phyloP scores from a whole-genome alignment of 2,797 vertebrate genomes.

The Macropodus opercularis region DNA sequence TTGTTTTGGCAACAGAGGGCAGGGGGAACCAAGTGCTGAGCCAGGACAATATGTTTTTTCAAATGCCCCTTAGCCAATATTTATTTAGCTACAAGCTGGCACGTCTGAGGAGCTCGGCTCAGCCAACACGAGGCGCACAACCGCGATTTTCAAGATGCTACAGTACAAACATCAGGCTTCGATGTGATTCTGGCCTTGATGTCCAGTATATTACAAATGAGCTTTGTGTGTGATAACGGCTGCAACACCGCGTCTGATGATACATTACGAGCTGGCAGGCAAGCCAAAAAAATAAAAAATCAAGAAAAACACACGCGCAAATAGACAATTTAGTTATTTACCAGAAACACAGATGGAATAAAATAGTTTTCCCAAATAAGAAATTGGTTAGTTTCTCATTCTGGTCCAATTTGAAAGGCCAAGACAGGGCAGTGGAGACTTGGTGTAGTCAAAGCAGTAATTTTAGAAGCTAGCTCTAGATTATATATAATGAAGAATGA shows the following conservation, averaged over 20 bases:
- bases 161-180: constrained; percentile 65
- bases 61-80: constrained; percentile 77
- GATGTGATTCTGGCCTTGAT: constrained; percentile 35
- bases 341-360: constrained; percentile 42
- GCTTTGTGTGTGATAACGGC: constrained; percentile 32
- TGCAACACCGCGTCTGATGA: constrained; percentile 24
- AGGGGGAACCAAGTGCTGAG: constrained; percentile 57
- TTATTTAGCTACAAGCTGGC: constrained; percentile 79
- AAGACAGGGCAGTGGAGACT: constrained; percentile 31
- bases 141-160: constrained; percentile 57
- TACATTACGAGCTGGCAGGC: constrained; percentile 12
- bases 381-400: constrained; percentile 47
- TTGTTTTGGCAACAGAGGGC: constrained; percentile 74
- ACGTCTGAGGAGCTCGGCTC: constrained; percentile 56
- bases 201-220: constrained; percentile 45
- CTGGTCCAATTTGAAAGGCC: constrained; percentile 53
- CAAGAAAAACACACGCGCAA: no score
- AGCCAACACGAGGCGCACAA: constrained; percentile 55
- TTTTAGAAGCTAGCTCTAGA: constrained; percentile 47
- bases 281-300: constrained; percentile 11
- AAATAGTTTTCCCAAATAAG: constrained; percentile 57
- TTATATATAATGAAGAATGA: constrained; percentile 50
- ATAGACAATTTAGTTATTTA: constrained; percentile 58
- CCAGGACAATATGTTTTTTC: constrained; percentile 82
- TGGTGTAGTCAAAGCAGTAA: constrained; percentile 42